Evolutionary conservation across 2,888 invertebrate species (phyloP).

Genomic region (Harpalus rubripes): DNA sequence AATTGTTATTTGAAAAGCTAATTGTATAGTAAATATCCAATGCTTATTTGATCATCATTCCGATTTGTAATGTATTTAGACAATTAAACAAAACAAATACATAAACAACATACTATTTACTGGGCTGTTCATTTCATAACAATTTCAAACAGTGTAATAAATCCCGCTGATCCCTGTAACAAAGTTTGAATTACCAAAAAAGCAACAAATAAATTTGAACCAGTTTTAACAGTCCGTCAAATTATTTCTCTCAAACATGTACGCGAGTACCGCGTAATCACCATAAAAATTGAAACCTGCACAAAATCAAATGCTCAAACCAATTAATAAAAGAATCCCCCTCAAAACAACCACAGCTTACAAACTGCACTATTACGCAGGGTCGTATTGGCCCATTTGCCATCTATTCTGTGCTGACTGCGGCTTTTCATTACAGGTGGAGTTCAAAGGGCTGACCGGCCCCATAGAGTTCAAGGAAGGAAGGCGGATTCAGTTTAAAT

Average conservation of each 20-base stretch:
- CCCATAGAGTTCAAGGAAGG: conserved; percentile 89
- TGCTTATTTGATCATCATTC: no score
- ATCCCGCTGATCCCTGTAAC: no score
- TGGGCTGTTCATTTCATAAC: no score
- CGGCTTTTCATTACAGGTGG: conserved; percentile 80
- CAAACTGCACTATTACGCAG: background rate
- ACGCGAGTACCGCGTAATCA: background rate
- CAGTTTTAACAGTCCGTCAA: background rate
- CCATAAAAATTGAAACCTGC: background rate
- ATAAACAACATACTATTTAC: no score
- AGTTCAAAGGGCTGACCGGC: conserved; percentile 89
- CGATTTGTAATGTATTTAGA: no score
- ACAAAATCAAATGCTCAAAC: background rate
- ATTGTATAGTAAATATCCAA: no score
- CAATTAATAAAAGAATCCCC: background rate
- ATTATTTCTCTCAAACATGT: background rate
- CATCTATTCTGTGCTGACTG: background rate
- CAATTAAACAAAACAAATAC: no score
- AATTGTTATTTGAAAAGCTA: no score
- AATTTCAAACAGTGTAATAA: no score
- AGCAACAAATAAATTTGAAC: background rate
- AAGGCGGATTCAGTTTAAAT: conserved; percentile 85
- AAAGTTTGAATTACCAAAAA: no score
- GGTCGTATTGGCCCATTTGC: conserved; percentile 21
- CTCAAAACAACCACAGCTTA: background rate